phyloP scores from a whole-genome alignment of 2,113 vertebrate genomes.

The Myocastor coypus region DNA sequence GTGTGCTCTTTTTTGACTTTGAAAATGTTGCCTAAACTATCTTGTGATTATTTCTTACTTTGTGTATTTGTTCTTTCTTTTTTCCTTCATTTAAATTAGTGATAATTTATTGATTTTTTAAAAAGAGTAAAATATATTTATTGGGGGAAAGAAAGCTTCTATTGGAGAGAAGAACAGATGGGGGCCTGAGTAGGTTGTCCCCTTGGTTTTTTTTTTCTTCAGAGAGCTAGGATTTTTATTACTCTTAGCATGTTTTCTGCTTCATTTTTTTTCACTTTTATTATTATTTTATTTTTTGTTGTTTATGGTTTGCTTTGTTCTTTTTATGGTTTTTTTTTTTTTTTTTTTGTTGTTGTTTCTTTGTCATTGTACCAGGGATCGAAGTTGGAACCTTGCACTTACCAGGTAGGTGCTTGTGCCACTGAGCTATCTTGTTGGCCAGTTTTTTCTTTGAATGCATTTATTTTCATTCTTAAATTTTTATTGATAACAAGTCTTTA shows the following conservation, averaged over 20 bases:
- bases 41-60: background rate
- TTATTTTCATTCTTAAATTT: constrained; percentile 46
- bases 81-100: background rate
- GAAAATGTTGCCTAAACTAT: background rate
- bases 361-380: no score
- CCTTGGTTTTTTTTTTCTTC: background rate
- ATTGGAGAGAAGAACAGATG: no score
- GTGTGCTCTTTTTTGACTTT: background rate
- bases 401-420: no score
- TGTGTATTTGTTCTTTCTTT: background rate
- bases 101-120: background rate
- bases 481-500: background rate
- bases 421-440: no score
- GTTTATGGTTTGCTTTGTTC: background rate
- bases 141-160: no score
- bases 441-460: background rate
- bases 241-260: background rate
- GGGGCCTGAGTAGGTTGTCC: no score
- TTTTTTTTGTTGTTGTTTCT: background rate
- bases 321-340: background rate
- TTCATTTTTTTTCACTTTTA: background rate
- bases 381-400: no score
- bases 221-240: background rate
- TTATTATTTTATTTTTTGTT: background rate
- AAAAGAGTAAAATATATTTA: no score